phyloP scores from a whole-genome alignment of 2,888 invertebrate genomes.

The Laspeyria flexula region DNA sequence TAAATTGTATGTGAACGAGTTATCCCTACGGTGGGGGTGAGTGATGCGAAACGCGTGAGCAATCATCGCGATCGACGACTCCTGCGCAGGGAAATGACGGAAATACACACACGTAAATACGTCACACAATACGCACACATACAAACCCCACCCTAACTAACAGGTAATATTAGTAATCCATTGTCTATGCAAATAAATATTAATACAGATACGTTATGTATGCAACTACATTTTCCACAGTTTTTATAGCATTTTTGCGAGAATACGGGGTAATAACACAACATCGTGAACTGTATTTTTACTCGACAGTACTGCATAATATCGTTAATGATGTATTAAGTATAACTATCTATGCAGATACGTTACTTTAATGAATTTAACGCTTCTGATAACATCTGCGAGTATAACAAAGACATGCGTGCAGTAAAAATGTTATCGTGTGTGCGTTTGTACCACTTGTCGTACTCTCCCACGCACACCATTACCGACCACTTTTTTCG shows the following conservation, averaged over 20 bases:
- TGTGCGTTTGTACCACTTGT: constrained; percentile 44
- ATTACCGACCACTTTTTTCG: constrained; percentile 48
- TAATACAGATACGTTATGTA: constrained; percentile 63
- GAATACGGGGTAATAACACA: constrained; percentile 42
- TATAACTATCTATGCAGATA: constrained; percentile 49
- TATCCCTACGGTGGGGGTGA: constrained; percentile 77
- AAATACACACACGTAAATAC: constrained; percentile 59
- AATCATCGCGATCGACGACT: constrained; percentile 81
- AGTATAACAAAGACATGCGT: constrained; percentile 63
- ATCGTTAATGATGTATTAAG: constrained; percentile 47
- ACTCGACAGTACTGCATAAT: constrained; percentile 37
- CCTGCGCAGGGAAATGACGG: constrained; percentile 80
- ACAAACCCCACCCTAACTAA: constrained; percentile 21
- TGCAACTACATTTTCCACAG: constrained; percentile 60
- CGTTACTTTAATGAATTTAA: constrained; percentile 50
- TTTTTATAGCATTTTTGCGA: constrained; percentile 53
- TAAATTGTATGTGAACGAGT: constrained; percentile 80
- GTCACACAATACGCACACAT: constrained; percentile 33
- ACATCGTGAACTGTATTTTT: constrained; percentile 38
- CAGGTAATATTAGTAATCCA: constrained; percentile 67
- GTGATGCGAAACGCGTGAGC: constrained; percentile 85
- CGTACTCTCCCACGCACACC: constrained; percentile 68
- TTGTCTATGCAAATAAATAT: constrained; percentile 77
- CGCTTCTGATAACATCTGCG: constrained; percentile 63
- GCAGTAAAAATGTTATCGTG: constrained; percentile 48